Evolutionary conservation across 2,113 vertebrate genomes (phyloP), one percentile per base, ranked within the genome.

Genomic region (Edolisoma coerulescens): DNA sequence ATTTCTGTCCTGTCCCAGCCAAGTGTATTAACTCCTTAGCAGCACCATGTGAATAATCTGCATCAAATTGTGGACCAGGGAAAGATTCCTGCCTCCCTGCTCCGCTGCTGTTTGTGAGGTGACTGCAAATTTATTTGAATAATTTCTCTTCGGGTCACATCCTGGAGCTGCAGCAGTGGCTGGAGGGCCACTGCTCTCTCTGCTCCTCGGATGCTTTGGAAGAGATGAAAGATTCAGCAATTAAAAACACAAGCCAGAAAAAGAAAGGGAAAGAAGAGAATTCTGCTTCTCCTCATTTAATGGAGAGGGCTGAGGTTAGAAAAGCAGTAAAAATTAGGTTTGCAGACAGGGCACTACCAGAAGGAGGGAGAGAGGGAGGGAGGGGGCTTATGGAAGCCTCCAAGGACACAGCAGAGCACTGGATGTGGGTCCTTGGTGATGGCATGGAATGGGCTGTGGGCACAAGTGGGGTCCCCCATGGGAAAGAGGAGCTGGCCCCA

Each of bases 1-100:
- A 85, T 95, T 95, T 76, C 87, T 85, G 52, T 16, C 88, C 84
- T 79, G 79, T 91, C 92, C 94, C 59, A 63, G 75, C 16, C 91
- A 73, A 79, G 83, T 89, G 23, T 45, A 95, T 96, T 95, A 95
- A 95, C 79, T 92, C 75, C 77, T 95, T 86, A 84, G 83, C 80
- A 95, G 59, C 71, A 86, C 57, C 27, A 6, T 33, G 47, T 75
- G 94, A 96, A 95, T 90, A 90, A 92, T 90, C 80, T 89, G 68
- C 65, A 70, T 90, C 86, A 75, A 89, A 91, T 42, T 84, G 83
- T 90, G 68, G 69, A 50, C 84, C 54, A 53, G 57, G 52, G 32
- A 53, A 85, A 90, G 80, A 69, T 52, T 84, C 57, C 78, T 1
- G 10, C 71, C 78, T 94, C 88, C 39, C 65, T 65, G 57, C 64